A percentile compares a stretch with the other conserved stretches of the same genome.
These are phyloP conservation scores for Hydra vulgaris DNA, from an alignment of 30 jellyfish, hydroid and myxozoan species.

Conservation along the genomic window DNA sequence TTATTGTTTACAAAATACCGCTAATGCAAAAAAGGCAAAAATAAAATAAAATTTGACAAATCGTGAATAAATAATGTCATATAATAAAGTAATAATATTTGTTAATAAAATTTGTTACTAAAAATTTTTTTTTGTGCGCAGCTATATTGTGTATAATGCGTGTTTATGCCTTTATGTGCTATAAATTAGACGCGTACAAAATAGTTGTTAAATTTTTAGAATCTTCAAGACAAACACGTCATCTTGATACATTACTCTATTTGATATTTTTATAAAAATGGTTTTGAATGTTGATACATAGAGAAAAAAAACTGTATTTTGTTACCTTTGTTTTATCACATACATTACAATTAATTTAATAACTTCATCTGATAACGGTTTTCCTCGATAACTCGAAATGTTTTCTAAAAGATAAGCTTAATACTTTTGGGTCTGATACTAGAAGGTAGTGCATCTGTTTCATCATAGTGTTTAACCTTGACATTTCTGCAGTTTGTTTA, in stretches of 20 bases:
- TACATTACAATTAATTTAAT: not conserved
- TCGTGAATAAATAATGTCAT: too few species aligned
- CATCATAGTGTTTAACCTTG: not conserved
- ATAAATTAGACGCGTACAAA: not conserved
- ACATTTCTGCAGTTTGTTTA: not conserved
- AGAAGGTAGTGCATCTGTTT: not conserved
- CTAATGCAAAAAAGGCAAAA: too few species aligned
- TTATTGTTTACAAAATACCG: too few species aligned
- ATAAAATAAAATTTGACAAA: too few species aligned
- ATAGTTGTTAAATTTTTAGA: not conserved
- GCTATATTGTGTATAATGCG: not conserved
- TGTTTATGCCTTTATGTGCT: not conserved
- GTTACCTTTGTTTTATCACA: not conserved
- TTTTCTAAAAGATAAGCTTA: not conserved
- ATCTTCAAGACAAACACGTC: not conserved
- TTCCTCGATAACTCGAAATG: not conserved
- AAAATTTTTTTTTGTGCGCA: not conserved
- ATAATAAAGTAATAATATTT: too few species aligned
- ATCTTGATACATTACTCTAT: not conserved
- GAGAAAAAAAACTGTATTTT: not conserved
- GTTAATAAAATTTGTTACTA: too few species aligned
- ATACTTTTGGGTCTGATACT: not conserved
- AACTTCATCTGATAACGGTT: not conserved
- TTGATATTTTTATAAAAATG: not conserved
- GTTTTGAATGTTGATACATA: not conserved